Evolutionary conservation across 2,113 vertebrate species (phyloP), one percentile per base, ranked within the genome.

Genomic region (Muscicapa adusta): DNA sequence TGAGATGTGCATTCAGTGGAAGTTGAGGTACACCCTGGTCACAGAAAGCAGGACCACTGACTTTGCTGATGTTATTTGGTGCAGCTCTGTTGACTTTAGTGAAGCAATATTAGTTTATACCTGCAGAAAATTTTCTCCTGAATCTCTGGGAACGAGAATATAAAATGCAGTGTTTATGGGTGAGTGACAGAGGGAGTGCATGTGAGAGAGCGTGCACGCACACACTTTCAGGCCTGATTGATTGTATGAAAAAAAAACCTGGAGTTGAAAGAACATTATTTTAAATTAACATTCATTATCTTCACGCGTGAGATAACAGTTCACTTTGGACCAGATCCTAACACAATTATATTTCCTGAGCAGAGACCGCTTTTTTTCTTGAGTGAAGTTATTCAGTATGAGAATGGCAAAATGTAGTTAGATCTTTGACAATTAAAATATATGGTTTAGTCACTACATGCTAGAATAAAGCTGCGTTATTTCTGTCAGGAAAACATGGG

Each of bases 221-320:
- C 75, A 3, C 54, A 6, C 89, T 91, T 93, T 84, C 79, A 96
- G 95, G 83, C 94, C 95, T 91, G 88, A 93, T 93, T 93, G 95
- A 96, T 94, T 83, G 34, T 80, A 70, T 70, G 58, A 74, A 90
- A 83, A 93, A 96, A 92, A 87, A 28, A 9, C 14, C 28, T 42
- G 58, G 63, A 94, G 79, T 92, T 93, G 94, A 90, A 94, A 91
- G 95, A 94, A 88, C 81, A 89, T 96, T 95, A 87, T 94, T 97
- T 94, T 89, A 96, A 95, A 95, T 95, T 94, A 92, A 94, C 85
- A 58, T 95, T 94, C 91, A 89, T 94, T 94, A 95, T 97, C 89
- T 94, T 96, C 87, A 96, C 2, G 24, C 33, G 31, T 96, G 94
- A 97, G 91, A 83, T 95, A 91, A 73, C 91, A 66, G 93, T 94